Evolutionary conservation across 92 coral and sea anemone species (phyloP).

Genomic region (Phymanthus crucifer): DNA sequence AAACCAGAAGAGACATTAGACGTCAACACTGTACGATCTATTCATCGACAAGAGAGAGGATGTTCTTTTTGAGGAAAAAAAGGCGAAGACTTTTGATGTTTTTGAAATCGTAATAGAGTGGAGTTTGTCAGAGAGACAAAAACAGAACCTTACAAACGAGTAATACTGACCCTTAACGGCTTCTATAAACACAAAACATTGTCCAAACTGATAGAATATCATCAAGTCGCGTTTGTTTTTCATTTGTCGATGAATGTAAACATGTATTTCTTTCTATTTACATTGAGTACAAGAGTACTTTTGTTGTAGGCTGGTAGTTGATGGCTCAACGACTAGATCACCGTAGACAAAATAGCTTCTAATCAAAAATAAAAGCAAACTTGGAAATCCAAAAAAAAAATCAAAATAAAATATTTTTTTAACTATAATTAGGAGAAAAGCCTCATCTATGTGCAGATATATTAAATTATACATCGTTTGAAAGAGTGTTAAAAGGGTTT

Average conservation of each 20-base stretch:
- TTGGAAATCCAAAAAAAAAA: neutral
- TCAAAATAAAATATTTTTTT: neutral
- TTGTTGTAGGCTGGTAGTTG: neutral
- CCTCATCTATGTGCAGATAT: neutral
- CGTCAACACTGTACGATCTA: neutral
- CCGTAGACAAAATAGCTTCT: neutral
- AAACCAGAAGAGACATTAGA: neutral
- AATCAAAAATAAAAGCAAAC: slow-evolving; percentile 1
- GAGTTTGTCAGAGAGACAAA: neutral
- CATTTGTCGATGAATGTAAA: neutral
- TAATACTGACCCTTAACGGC: neutral
- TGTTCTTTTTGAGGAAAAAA: neutral
- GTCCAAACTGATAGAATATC: neutral
- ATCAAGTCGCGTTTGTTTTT: neutral
- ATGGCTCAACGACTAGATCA: neutral
- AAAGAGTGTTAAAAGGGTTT: neutral
- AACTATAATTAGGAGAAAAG: neutral
- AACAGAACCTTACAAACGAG: neutral
- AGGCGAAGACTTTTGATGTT: neutral
- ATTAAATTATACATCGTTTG: neutral
- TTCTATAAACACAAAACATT: neutral
- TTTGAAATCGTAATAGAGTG: neutral
- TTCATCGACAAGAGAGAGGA: neutral
- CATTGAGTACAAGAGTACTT: neutral
- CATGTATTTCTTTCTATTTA: neutral